Conservation (phyloP, 2,113 vertebrate genomes). For the Misgurnus mizolepis region DNA sequence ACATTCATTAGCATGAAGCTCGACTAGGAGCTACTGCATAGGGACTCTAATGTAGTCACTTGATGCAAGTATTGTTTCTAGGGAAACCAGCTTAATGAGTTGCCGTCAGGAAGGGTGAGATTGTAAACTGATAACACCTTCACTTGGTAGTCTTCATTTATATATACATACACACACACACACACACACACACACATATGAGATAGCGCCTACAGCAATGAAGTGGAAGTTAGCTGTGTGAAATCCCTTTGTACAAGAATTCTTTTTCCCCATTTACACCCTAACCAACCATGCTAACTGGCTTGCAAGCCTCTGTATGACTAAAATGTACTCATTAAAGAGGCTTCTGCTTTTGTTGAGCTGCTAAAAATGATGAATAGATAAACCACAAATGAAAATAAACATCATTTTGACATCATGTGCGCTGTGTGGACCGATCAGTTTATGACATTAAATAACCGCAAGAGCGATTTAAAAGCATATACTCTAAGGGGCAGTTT, state of each 20-base stretch:
- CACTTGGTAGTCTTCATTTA: constrained; percentile 41
- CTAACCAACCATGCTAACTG: constrained; percentile 53
- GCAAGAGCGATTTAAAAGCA: too few relatives aligned
- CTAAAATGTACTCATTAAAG: background rate
- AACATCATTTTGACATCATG: too few relatives aligned
- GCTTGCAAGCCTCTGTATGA: constrained; percentile 44
- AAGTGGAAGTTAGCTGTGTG: constrained; percentile 64
- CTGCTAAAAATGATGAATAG: background rate
- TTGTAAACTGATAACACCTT: constrained; percentile 56
- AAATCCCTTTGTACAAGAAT: constrained; percentile 62
- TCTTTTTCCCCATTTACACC: constrained; percentile 56
- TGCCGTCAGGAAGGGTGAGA: constrained; percentile 43
- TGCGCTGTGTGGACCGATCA: too few relatives aligned
- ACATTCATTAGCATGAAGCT: constrained; percentile 52
- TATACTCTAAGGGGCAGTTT: too few relatives aligned
- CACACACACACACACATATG: constrained; percentile 32
- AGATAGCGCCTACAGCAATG: constrained; percentile 59
- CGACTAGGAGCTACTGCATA: constrained; percentile 19
- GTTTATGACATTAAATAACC: too few relatives aligned
- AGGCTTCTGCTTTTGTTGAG: background rate
- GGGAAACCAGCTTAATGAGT: constrained; percentile 56
- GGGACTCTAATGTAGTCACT: constrained; percentile 48
- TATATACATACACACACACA: constrained; percentile 24
- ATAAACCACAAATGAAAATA: background rate
- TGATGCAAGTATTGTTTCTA: constrained; percentile 52